Evolutionary conservation across 1,140 invertebrate genomes (phyloP), one percentile per base, ranked within the genome.

Genomic region (Ceratosolen fusciceps): DNA sequence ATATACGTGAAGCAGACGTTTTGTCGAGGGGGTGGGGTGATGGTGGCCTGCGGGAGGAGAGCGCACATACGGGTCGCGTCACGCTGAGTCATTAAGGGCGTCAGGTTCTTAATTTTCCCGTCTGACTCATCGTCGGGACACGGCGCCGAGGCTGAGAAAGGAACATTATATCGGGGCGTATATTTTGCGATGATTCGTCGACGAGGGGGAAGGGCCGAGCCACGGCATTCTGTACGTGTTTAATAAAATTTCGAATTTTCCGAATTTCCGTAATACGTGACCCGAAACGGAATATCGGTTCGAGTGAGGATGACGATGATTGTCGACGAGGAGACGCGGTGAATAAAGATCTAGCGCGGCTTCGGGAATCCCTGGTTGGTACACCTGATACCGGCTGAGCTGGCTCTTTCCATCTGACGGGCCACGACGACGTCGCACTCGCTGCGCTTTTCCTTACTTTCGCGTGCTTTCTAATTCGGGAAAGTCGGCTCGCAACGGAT

Each of bases 381-480:
- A 3, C 21, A 29, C 39, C 24, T 49, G 26, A 49, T 5, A 49
- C 37, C 21, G 21, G 49, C 10, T 43, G 19, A 52, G 49, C 10
- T 43, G 19, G 9, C 10, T 52, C 10, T 52, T 52, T 39, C 37
- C 29, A 49, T 54, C 26, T 54, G 24, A 16, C 43, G 26, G 14
- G 16, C 58, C 26, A 19, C 29, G 2, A 5, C 70, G 21, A 9
- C 7, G 8, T 60, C 29, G 71, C 49, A 73, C 7, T 39, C 26
- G 26, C 31, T 47, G 56, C 70, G 54, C 74, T 77, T 70, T 70
- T 70, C 65, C 70, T 77, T 71, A 77, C 75, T 77, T 77, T 77
- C 75, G 16, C 24, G 29, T 49, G 58, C 75, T 71, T 77, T 77
- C 75, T 77, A 77, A 77, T 71, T 77, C 26, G 67, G 67, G 75